Evolutionary conservation across 2,797 vertebrate genomes (phyloP).

Genomic region (Sebastes umbrosus): DNA sequence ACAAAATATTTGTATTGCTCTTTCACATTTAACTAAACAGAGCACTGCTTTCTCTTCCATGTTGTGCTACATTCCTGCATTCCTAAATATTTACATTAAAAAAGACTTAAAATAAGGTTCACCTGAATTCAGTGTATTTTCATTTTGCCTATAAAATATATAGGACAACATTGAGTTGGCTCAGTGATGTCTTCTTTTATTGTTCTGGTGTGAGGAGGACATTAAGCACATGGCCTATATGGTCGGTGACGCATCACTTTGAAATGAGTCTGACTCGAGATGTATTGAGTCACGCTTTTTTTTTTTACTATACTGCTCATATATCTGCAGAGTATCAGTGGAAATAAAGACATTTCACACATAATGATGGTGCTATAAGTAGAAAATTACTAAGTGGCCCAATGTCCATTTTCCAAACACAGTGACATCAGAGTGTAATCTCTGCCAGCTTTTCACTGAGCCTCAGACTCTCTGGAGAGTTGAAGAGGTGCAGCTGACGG

Average conservation of each 20-base stretch:
- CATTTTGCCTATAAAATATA: too few relatives aligned
- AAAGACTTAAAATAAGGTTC: too few relatives aligned
- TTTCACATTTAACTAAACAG: too few relatives aligned
- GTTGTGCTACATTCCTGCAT: too few relatives aligned
- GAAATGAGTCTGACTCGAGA: neutral
- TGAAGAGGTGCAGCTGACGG: conserved; percentile 12
- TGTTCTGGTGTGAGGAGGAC: neutral
- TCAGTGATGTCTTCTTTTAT: neutral
- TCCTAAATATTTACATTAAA: too few relatives aligned
- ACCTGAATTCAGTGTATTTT: too few relatives aligned
- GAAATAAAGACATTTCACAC: conserved; percentile 1
- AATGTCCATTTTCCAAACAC: conserved; percentile 18
- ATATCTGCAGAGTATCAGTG: conserved; percentile 2
- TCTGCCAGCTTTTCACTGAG: conserved; percentile 4
- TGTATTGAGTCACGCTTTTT: neutral
- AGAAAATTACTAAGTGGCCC: conserved; percentile 16
- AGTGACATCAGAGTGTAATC: conserved; percentile 25
- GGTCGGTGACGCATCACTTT: neutral
- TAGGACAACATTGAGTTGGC: too few relatives aligned
- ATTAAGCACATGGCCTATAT: neutral
- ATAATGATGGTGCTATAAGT: conserved; percentile 12
- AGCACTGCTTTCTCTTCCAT: fast-evolving
- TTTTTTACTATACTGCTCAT: neutral
- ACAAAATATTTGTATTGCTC: too few relatives aligned
- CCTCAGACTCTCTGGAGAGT: conserved; percentile 1